phyloP scores from a whole-genome alignment of 2,113 vertebrate genomes.

The Phalacrocorax aristotelis region DNA sequence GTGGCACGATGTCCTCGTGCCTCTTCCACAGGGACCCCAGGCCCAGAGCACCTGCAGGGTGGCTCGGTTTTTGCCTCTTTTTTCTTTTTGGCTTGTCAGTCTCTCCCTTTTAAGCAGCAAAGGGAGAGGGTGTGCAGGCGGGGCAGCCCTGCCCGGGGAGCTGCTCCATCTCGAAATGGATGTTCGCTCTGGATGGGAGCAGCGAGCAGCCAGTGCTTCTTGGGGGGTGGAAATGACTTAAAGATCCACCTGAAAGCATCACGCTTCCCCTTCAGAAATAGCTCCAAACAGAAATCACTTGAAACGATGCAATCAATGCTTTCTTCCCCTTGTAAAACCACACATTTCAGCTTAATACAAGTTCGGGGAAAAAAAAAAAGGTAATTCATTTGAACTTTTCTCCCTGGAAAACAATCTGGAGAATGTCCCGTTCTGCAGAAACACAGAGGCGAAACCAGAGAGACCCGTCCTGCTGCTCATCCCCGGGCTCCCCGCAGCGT shows the following conservation, averaged over 20 bases:
- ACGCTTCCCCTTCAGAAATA: not conserved
- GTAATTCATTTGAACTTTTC: not conserved
- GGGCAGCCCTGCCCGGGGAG: not conserved
- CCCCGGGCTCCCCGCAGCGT: fast-evolving
- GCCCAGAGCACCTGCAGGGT: not conserved
- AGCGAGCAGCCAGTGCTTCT: not conserved
- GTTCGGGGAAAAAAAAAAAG: fast-evolving
- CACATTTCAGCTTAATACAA: not conserved
- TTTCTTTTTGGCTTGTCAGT: not conserved
- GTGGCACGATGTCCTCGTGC: not conserved
- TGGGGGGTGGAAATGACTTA: not conserved
- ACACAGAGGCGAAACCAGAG: not conserved
- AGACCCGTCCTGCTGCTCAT: not conserved
- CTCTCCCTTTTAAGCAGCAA: not conserved
- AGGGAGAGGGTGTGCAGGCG: fast-evolving
- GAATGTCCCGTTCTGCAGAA: not conserved
- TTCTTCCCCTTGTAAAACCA: not conserved
- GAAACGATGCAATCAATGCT: not conserved
- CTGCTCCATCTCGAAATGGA: not conserved
- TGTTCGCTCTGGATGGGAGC: not conserved
- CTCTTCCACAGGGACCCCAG: not conserved
- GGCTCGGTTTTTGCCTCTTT: not conserved
- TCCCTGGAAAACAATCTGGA: not conserved
- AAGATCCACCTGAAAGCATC: not conserved
- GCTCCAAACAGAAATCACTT: not conserved